Percentiles rank a stretch among this genome's conserved stretches.
Conservation (phyloP, 1,140 invertebrate species). For the Colletes latitarsis region DNA sequence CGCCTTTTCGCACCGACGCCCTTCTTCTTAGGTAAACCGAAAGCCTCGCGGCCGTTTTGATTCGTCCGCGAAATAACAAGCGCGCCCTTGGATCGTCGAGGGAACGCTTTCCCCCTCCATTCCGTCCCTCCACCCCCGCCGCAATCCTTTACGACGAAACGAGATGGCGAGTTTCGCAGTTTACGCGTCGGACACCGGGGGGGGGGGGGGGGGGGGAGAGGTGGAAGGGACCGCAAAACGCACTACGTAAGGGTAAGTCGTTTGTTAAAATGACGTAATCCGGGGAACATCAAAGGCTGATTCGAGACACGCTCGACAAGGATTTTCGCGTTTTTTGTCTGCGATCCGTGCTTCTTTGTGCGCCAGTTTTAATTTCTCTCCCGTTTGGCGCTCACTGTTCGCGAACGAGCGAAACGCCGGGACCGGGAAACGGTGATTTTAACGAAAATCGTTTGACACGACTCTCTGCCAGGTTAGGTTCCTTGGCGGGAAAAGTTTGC, state of each 20-base stretch:
- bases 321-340: slow-evolving; percentile 15
- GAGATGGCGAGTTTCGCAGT: slow-evolving; percentile 28
- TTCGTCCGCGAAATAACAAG: slow-evolving; percentile 54
- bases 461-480: neutral
- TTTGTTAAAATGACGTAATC: slow-evolving; percentile 56
- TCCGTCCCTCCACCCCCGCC: too few relatives aligned
- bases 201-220: neutral
- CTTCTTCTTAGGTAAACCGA: slow-evolving; percentile 24
- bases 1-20: slow-evolving; percentile 46
- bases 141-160: too few relatives aligned
- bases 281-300: slow-evolving; percentile 55
- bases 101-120: slow-evolving; percentile 3
- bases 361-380: slow-evolving; percentile 28
- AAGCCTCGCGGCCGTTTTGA: slow-evolving; percentile 13
- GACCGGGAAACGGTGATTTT: neutral
- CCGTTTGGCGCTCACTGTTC: neutral
- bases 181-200: slow-evolving; percentile 13
- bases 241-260: slow-evolving; percentile 38
- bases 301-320: slow-evolving; percentile 5
- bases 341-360: slow-evolving; percentile 14
- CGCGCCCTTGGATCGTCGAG: neutral
- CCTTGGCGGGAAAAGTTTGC: neutral
- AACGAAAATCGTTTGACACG: slow-evolving; percentile 4
- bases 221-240: neutral
- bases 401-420: neutral